These are phyloP conservation scores for Heliconius hermathena DNA, from an alignment of 1,140 invertebrate species.

Conservation along the genomic window DNA sequence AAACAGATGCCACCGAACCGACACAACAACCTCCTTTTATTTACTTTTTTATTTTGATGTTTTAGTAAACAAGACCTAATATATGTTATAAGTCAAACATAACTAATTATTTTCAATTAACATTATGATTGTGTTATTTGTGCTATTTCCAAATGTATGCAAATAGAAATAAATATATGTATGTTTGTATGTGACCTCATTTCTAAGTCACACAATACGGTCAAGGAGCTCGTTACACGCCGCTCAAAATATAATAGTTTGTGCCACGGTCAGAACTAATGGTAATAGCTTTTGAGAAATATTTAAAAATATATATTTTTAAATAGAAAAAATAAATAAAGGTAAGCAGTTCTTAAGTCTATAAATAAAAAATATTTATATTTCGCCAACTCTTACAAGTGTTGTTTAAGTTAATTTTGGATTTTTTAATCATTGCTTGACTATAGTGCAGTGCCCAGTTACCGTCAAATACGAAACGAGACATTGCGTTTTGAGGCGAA, in stretches of 20 bases:
- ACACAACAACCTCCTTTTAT: too few relatives aligned
- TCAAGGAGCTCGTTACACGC: slow-evolving; percentile 19
- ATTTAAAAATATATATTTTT: not conserved
- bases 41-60: too few relatives aligned
- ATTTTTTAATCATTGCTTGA: too few relatives aligned
- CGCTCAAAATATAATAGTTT: slow-evolving; percentile 13
- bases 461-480: too few relatives aligned
- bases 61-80: too few relatives aligned
- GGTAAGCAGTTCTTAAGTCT: not conserved
- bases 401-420: too few relatives aligned
- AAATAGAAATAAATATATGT: not conserved
- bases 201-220: slow-evolving; percentile 17
- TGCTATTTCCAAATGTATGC: not conserved
- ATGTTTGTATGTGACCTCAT: slow-evolving; percentile 14
- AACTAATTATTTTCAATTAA: too few relatives aligned
- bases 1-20: too few relatives aligned
- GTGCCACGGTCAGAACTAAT: slow-evolving; percentile 4
- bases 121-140: too few relatives aligned
- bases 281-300: slow-evolving; percentile 5
- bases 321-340: not conserved
- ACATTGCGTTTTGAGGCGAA: too few relatives aligned
- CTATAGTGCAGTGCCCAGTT: too few relatives aligned
- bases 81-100: too few relatives aligned
- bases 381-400: not conserved
- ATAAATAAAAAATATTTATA: not conserved